Evolutionary conservation across 2,888 invertebrate genomes (phyloP), one percentile per base, ranked within the genome.

Genomic region (Andrena hattorfiana): DNA sequence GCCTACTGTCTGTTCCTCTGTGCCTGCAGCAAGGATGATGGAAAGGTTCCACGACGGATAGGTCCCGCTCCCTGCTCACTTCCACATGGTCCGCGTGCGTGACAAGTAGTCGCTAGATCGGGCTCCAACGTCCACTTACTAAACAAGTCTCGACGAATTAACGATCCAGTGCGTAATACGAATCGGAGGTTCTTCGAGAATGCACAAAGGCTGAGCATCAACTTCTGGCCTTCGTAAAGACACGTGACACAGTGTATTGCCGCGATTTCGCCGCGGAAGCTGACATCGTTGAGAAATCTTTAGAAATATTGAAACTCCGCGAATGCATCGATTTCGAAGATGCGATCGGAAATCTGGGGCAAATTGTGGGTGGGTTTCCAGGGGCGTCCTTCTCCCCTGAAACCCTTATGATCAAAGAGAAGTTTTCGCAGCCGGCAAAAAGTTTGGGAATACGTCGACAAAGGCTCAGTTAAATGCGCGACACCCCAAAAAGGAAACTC

Each of bases 1-100:
- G 88, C 87, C 90, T 89, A 91, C 92, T 92, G 92, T 92, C 26
- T 64, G 81, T 89, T 92, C 85, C 66, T 87, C 90, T 87, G 77
- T 82, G 83, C 71, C 80, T 86, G 89, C 89, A 90, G 88, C 90
- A 91, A 85, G 87, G 84, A 90, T 89, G 84, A 90, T 89, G 84
- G 87, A 89, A 91, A 83, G 86, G 87, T 79, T 83, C 71, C 74
- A 81, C 64, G 73, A 67, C 59, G 80, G 77, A 72, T 72, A 64
- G 56, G 56, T 23, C 72, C 54, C 56, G 23, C 54, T 56, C 62
- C 71, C 60, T 28, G 62, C 66, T 86, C 88, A 88, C 77, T 86
- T 73, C 56, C 85, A 78, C 81, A 87, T 86, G 81, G 74, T 56
- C 86, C 42, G 86, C 73, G 76, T 32, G 48, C 77, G 74, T 62